phyloP scores from a whole-genome alignment of 2,113 vertebrate genomes.

The Dolichallabes microphthalmus region DNA sequence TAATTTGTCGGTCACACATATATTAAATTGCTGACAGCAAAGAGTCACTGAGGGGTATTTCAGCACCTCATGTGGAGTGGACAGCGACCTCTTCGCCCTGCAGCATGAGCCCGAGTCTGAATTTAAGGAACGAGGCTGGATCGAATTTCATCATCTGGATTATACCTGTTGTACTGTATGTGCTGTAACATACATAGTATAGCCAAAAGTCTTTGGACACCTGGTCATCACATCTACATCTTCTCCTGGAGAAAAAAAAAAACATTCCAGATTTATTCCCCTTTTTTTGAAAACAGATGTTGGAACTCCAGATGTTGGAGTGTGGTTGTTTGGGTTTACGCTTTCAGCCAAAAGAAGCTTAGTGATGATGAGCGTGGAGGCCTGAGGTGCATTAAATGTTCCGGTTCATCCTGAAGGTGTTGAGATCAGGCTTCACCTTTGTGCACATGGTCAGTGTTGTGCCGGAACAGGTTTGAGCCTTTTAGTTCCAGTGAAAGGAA shows the following conservation, averaged over 20 bases:
- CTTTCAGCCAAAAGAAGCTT: not conserved
- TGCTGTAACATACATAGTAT: not conserved
- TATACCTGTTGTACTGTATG: not conserved
- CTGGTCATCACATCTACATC: not conserved
- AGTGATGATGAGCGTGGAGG: not conserved
- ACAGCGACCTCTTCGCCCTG: conserved; percentile 44
- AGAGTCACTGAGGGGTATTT: conserved; percentile 34
- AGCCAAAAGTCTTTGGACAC: not conserved
- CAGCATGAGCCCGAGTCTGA: conserved; percentile 4
- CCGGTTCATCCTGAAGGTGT: not conserved
- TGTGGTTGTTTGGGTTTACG: not conserved
- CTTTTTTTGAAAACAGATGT: not conserved
- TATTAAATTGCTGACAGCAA: not conserved
- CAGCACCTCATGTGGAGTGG: conserved; percentile 47
- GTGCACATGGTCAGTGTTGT: not conserved
- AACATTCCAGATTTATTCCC: not conserved
- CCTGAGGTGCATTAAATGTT: not conserved
- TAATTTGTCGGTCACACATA: not conserved
- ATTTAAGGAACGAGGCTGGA: not conserved
- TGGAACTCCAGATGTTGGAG: not conserved
- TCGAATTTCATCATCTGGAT: not conserved
- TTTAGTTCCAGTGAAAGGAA: not conserved
- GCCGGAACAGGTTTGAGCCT: not conserved
- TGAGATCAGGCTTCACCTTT: not conserved
- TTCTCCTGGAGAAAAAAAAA: not conserved